These are phyloP conservation scores for Hydriomena furcata DNA, from an alignment of 2,888 invertebrate genomes.

Conservation along the genomic window DNA sequence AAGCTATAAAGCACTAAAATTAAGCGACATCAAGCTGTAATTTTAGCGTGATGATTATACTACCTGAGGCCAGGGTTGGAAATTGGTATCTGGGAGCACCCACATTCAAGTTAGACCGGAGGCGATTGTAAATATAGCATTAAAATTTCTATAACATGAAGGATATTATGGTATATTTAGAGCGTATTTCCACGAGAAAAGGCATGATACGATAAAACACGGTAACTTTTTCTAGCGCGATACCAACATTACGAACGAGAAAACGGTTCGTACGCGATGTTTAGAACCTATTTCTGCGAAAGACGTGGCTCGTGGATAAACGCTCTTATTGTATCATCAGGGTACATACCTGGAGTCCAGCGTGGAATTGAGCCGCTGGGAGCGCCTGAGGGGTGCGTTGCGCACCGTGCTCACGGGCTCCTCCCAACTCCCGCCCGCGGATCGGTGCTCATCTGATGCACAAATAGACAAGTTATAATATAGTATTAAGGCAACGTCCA, in stretches of 20 bases:
- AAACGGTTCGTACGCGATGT: too few relatives aligned
- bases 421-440: slow-evolving; percentile 91
- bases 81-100: slow-evolving; percentile 13
- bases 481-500: neutral
- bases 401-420: slow-evolving; percentile 84
- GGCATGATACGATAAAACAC: too few relatives aligned
- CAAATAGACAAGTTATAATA: slow-evolving; percentile 12
- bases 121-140: slow-evolving; percentile 19
- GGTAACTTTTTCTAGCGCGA: too few relatives aligned
- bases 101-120: slow-evolving; percentile 9
- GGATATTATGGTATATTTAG: neutral
- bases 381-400: slow-evolving; percentile 77
- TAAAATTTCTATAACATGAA: slow-evolving; percentile 12
- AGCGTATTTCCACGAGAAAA: too few relatives aligned
- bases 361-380: slow-evolving; percentile 78
- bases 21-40: slow-evolving; percentile 5
- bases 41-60: slow-evolving; percentile 12
- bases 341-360: slow-evolving; percentile 71
- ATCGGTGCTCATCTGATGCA: slow-evolving; percentile 89
- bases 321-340: neutral
- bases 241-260: too few relatives aligned
- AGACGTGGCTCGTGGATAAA: too few relatives aligned
- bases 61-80: slow-evolving; percentile 6
- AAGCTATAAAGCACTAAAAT: slow-evolving; percentile 9
- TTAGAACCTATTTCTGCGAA: too few relatives aligned